Percentiles rank a stretch among this genome's conserved stretches.
phyloP scores from a whole-genome alignment of 2,113 vertebrate species.

The Psophia crepitans region DNA sequence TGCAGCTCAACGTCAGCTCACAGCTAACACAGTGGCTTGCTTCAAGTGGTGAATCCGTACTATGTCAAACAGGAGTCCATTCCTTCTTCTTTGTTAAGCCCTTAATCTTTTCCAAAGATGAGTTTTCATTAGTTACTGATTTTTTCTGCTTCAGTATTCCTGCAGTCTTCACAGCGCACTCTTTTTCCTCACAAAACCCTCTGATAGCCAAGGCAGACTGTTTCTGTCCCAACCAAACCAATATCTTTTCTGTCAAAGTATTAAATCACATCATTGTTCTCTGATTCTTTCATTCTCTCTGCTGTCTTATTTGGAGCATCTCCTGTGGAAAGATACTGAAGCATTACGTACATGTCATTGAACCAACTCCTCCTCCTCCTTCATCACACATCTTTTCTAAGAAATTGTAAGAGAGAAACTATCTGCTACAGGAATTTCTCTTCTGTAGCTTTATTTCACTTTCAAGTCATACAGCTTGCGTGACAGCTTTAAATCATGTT shows the following conservation, averaged over 20 bases:
- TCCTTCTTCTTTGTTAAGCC: neutral
- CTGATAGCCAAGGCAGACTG: neutral
- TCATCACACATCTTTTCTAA: neutral
- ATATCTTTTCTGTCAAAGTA: neutral
- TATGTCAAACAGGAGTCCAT: neutral
- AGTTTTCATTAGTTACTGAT: neutral
- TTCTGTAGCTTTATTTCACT: neutral
- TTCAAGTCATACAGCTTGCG: neutral
- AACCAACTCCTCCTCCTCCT: neutral
- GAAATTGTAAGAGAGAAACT: neutral
- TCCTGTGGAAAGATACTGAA: neutral
- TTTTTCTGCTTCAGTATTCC: neutral
- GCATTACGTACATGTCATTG: neutral
- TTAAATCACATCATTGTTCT: neutral
- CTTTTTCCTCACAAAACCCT: neutral
- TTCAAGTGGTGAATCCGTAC: neutral
- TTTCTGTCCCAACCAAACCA: neutral
- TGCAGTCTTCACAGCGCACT: rapidly evolving
- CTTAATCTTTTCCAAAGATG: neutral
- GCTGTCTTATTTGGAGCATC: neutral
- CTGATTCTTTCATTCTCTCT: neutral
- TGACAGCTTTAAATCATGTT: neutral
- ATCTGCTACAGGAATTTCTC: neutral
- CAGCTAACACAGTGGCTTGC: neutral
- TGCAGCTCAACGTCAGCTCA: neutral